These are phyloP conservation scores for Cryptoprocta ferox DNA, from an alignment of 2,797 vertebrate genomes.

Conservation along the genomic window DNA sequence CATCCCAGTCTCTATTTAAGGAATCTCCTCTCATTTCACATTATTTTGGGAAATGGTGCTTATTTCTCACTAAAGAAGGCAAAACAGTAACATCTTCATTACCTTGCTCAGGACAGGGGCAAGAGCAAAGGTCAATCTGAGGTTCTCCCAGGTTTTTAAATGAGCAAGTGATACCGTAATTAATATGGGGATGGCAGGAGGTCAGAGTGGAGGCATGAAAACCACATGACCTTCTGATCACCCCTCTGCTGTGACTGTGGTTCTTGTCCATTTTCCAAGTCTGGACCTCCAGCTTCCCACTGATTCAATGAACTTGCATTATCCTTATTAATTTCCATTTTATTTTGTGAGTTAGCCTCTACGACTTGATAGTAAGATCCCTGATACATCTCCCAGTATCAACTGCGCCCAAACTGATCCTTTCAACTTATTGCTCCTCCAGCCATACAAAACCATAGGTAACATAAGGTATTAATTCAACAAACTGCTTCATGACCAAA, in stretches of 20 bases:
- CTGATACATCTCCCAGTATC: not conserved
- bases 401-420: not conserved
- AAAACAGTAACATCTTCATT: not conserved
- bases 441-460: not conserved
- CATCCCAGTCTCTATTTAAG: not conserved
- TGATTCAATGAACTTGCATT: not conserved
- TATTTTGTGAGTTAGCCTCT: not conserved
- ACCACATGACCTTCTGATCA: not conserved
- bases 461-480: not conserved
- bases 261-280: not conserved
- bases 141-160: not conserved
- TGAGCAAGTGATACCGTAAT: not conserved
- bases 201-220: not conserved
- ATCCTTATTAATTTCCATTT: not conserved
- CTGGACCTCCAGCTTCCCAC: not conserved
- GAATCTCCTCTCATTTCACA: not conserved
- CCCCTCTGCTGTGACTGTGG: not conserved
- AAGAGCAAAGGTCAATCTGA: not conserved
- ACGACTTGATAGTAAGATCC: not conserved
- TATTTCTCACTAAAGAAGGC: not conserved
- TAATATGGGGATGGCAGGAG: not conserved
- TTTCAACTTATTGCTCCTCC: not conserved
- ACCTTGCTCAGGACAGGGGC: not conserved
- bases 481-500: not conserved
- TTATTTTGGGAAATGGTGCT: not conserved